A percentile compares a stretch with the other conserved stretches of the same genome.
phyloP scores from a whole-genome alignment of 2,888 invertebrate species.

The Rhamphomyia laevipes region DNA sequence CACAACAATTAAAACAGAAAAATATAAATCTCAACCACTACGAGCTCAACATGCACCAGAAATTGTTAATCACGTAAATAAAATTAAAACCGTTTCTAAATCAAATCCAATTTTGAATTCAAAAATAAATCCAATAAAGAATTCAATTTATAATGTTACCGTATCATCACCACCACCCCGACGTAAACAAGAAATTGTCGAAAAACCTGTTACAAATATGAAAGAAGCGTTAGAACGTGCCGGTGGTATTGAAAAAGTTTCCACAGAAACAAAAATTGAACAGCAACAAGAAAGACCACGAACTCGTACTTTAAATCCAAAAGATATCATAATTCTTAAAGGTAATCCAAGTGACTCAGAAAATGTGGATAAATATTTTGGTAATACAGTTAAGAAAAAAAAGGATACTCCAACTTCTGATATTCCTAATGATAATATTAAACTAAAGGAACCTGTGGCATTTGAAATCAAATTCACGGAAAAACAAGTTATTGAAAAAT shows the following conservation, averaged over 20 bases:
- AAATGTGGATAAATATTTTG: conserved; percentile 8
- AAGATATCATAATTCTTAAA: conserved; percentile 28
- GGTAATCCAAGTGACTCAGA: conserved; percentile 20
- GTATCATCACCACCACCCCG: conserved; percentile 32
- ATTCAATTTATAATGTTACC: conserved; percentile 34
- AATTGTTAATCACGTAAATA: too few species aligned
- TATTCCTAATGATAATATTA: background rate
- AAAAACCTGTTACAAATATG: conserved; percentile 11
- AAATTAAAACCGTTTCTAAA: conserved; percentile 5
- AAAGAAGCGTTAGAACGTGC: background rate
- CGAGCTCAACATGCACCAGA: background rate
- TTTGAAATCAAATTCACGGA: conserved; percentile 30
- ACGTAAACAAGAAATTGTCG: conserved; percentile 18
- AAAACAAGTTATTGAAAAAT: background rate
- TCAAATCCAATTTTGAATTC: conserved; percentile 13
- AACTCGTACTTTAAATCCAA: conserved; percentile 27
- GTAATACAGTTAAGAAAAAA: background rate
- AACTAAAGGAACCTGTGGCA: conserved; percentile 26
- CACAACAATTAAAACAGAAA: too few species aligned
- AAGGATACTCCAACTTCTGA: background rate
- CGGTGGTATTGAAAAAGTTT: background rate
- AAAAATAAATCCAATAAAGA: conserved; percentile 31
- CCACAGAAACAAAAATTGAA: too few species aligned
- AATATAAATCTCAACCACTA: too few species aligned
- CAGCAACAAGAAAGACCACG: conserved; percentile 9